A percentile compares a stretch with the other conserved stretches of the same genome.
phyloP scores from a whole-genome alignment of 2,113 vertebrate genomes.

The Microcebus tavaratra region DNA sequence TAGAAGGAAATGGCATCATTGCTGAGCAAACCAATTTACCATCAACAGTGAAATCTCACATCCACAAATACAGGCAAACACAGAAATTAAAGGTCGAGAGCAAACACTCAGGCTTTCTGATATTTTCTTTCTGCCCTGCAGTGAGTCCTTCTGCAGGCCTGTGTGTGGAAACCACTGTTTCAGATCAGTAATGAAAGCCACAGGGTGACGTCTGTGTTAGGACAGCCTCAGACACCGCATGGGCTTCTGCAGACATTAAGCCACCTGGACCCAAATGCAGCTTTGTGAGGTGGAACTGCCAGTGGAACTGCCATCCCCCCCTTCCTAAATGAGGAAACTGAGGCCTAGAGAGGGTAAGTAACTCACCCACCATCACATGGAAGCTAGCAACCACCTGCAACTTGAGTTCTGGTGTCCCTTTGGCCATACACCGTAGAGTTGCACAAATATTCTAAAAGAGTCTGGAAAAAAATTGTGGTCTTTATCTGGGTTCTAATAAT shows the following conservation, averaged over 20 bases:
- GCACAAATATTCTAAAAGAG: neutral
- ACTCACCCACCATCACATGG: neutral
- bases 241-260: neutral
- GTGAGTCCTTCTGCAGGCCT: neutral
- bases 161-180: neutral
- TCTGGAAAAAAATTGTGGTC: neutral
- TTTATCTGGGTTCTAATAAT: neutral
- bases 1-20: neutral
- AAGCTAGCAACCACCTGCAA: neutral
- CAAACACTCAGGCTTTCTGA: neutral
- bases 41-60: neutral
- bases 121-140: neutral
- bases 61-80: neutral
- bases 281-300: neutral
- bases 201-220: neutral
- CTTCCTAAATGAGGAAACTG: neutral
- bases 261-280: neutral
- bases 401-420: neutral
- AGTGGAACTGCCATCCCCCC: no score
- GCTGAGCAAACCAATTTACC: neutral
- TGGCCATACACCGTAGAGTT: neutral
- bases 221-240: neutral
- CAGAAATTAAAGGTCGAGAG: neutral
- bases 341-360: neutral
- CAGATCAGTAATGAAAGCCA: neutral